Evolutionary conservation across 2,888 invertebrate species (phyloP).

Genomic region (Tinea trinotella): DNA sequence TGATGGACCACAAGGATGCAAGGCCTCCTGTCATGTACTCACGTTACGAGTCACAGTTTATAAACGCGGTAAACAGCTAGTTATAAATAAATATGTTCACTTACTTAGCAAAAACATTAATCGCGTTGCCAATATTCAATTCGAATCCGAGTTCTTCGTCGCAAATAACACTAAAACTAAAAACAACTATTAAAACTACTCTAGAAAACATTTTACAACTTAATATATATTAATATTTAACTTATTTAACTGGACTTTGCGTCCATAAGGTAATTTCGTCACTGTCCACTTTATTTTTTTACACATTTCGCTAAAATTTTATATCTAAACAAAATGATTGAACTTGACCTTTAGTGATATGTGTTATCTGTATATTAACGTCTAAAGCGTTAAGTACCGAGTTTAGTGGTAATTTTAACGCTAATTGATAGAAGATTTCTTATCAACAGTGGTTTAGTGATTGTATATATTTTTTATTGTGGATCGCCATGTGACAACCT

Average conservation of each 20-base stretch:
- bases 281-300: conserved; percentile 8
- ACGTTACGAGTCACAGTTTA: no score
- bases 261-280: not conserved
- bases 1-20: no score
- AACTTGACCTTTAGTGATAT: conserved; percentile 51
- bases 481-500: no score
- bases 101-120: conserved; percentile 65
- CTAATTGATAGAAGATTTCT: no score
- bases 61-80: no score
- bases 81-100: conserved; percentile 27
- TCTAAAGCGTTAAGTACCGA: not conserved
- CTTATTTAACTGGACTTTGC: not conserved
- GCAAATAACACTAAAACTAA: conserved; percentile 30
- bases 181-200: conserved; percentile 31
- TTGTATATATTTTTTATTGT: no score
- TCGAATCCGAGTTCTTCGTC: conserved; percentile 49
- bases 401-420: no score
- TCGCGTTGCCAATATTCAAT: conserved; percentile 55
- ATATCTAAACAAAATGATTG: conserved; percentile 26
- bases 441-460: no score
- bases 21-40: no score
- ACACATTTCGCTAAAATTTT: conserved; percentile 17
- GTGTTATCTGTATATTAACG: not conserved
- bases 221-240: not conserved
- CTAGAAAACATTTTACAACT: not conserved